A percentile compares a stretch with the other conserved stretches of the same genome.
Conservation (phyloP, 1,140 invertebrate genomes). For the Calosoma granatense region DNA sequence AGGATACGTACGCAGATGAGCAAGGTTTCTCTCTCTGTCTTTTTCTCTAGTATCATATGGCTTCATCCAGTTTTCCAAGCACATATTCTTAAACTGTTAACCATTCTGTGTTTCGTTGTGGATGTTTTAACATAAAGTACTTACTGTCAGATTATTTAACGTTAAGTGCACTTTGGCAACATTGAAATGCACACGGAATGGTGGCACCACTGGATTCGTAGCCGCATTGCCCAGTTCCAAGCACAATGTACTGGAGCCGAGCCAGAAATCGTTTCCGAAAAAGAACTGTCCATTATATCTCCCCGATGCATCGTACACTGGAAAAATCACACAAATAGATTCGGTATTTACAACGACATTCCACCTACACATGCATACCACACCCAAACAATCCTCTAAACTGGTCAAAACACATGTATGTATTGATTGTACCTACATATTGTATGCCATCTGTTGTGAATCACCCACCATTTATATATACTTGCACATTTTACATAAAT, state of each 20-base stretch:
- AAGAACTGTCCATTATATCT: slow-evolving; percentile 67
- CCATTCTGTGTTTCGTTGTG: too few species aligned
- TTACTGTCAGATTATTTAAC: not conserved
- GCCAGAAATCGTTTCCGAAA: slow-evolving; percentile 74
- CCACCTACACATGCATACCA: not conserved
- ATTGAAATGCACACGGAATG: slow-evolving; percentile 50
- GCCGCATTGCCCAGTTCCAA: slow-evolving; percentile 41
- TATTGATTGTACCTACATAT: too few species aligned
- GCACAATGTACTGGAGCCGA: slow-evolving; percentile 60
- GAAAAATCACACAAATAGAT: slow-evolving; percentile 28
- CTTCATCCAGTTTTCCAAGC: too few species aligned
- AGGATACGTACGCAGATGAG: too few species aligned
- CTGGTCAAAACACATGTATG: not conserved
- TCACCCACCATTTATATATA: too few species aligned
- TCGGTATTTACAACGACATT: slow-evolving; percentile 8
- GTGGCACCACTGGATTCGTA: slow-evolving; percentile 41
- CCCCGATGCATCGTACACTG: slow-evolving; percentile 74
- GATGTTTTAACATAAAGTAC: not conserved
- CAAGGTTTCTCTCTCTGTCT: too few species aligned
- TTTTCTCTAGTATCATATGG: too few species aligned
- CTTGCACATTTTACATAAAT: too few species aligned
- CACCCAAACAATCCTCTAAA: not conserved
- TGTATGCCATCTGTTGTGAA: too few species aligned
- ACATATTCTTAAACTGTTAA: not conserved
- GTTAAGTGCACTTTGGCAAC: slow-evolving; percentile 47